These are phyloP conservation scores for Zootermopsis nevadensis DNA, from an alignment of 2,888 invertebrate genomes.

Conservation along the genomic window DNA sequence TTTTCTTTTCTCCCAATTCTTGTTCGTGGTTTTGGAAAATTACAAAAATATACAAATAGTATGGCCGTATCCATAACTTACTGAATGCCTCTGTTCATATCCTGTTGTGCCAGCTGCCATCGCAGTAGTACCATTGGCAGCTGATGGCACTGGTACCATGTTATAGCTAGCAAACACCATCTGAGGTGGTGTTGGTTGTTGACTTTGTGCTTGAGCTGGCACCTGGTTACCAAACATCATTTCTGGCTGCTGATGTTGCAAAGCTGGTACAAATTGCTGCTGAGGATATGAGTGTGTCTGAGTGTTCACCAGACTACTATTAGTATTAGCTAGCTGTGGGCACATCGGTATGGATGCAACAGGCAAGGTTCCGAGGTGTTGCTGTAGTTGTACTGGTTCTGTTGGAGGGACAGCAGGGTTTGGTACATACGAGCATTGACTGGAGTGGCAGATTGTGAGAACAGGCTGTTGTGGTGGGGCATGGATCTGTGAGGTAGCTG, in stretches of 20 bases:
- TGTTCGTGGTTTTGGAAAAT: too few relatives aligned
- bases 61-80: background rate
- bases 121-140: slow-evolving; percentile 11
- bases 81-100: slow-evolving; percentile 42
- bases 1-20: too few relatives aligned
- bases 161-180: slow-evolving; percentile 40
- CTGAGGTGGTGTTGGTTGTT: slow-evolving; percentile 29
- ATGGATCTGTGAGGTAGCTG: slow-evolving; percentile 7
- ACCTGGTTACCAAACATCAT: slow-evolving; percentile 13
- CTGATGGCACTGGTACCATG: slow-evolving; percentile 25
- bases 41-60: background rate
- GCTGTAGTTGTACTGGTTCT: background rate
- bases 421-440: slow-evolving; percentile 38
- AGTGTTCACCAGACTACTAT: background rate
- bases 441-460: slow-evolving; percentile 41
- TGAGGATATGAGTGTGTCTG: slow-evolving; percentile 30
- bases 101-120: slow-evolving; percentile 29
- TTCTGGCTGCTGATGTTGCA: slow-evolving; percentile 36
- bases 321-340: slow-evolving; percentile 15
- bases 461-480: slow-evolving; percentile 18
- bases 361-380: background rate
- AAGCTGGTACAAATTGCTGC: slow-evolving; percentile 31
- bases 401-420: slow-evolving; percentile 2
- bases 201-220: slow-evolving; percentile 2
- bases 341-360: slow-evolving; percentile 21